These are phyloP conservation scores for Aphodius granarius DNA, from an alignment of 2,888 invertebrate genomes.

Conservation along the genomic window DNA sequence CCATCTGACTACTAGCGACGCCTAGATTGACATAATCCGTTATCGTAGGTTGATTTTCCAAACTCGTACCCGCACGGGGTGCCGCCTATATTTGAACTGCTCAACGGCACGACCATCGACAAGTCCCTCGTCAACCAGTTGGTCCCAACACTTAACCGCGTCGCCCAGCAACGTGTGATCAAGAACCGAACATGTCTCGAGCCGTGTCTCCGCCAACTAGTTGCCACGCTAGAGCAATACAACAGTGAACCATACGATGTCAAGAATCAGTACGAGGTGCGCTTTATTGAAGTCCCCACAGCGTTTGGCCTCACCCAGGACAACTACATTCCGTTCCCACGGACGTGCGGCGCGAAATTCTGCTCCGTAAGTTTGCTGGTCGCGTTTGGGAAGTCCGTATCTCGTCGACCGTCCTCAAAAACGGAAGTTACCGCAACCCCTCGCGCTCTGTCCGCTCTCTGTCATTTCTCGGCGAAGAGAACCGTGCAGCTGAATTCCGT, in stretches of 20 bases:
- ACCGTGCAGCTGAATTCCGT: constrained; percentile 54
- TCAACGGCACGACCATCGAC: constrained; percentile 59
- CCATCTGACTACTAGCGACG: too few relatives aligned
- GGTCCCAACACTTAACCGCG: constrained; percentile 77
- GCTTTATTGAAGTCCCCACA: constrained; percentile 38
- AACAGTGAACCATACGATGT: constrained; percentile 59
- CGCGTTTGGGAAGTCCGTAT: constrained; percentile 66
- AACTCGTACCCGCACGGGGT: constrained; percentile 71
- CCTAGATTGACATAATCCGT: not conserved
- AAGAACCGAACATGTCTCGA: constrained; percentile 86
- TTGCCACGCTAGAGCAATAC: constrained; percentile 64
- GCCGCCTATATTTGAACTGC: constrained; percentile 68
- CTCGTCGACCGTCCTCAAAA: constrained; percentile 64
- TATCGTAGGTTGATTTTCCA: constrained; percentile 69
- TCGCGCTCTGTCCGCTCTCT: constrained; percentile 74
- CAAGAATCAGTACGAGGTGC: constrained; percentile 45
- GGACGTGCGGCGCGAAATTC: constrained; percentile 92
- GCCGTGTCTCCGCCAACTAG: constrained; percentile 77
- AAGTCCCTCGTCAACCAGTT: constrained; percentile 53
- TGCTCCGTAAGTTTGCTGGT: constrained; percentile 85
- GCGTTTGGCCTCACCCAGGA: constrained; percentile 60
- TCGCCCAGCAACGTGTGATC: constrained; percentile 79
- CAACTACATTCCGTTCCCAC: constrained; percentile 89
- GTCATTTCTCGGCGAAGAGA: constrained; percentile 49
- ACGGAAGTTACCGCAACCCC: constrained; percentile 79